Evolutionary conservation across 1,140 invertebrate species (phyloP).

Genomic region (Hylaeus anthracinus): DNA sequence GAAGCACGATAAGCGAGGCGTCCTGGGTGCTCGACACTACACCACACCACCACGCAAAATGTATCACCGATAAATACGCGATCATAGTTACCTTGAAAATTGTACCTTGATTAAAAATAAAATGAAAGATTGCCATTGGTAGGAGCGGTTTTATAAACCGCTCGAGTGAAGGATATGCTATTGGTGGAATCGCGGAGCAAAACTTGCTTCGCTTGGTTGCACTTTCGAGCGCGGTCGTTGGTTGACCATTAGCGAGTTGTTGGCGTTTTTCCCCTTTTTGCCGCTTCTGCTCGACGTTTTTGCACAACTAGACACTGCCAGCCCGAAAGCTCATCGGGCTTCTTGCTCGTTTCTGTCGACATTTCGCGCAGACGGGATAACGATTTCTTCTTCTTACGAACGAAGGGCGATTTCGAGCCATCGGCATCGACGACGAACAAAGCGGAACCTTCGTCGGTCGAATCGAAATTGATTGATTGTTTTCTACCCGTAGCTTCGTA

Average conservation of each 20-base stretch:
- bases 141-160: no score
- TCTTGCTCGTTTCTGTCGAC: slow-evolving; percentile 35
- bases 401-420: not conserved
- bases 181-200: not conserved
- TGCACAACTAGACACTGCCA: not conserved
- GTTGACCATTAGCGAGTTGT: slow-evolving; percentile 60
- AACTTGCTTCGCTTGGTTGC: slow-evolving; percentile 13
- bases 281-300: slow-evolving; percentile 33
- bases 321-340: slow-evolving; percentile 29
- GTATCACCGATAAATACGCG: slow-evolving; percentile 50
- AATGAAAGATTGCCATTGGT: no score
- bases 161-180: no score
- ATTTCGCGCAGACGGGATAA: slow-evolving; percentile 17
- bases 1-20: slow-evolving; percentile 64
- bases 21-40: slow-evolving; percentile 21
- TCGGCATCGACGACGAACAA: not conserved
- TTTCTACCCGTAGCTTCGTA: not conserved
- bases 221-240: slow-evolving; percentile 45
- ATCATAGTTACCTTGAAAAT: slow-evolving; percentile 32
- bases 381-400: slow-evolving; percentile 12
- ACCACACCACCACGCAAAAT: slow-evolving; percentile 13
- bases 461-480: not conserved
- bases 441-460: not conserved
- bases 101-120: not conserved
- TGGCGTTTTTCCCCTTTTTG: slow-evolving; percentile 31